These are phyloP conservation scores for Ptycholaimellus sp. DNA, from an alignment of 2,888 invertebrate species.

Conservation along the genomic window DNA sequence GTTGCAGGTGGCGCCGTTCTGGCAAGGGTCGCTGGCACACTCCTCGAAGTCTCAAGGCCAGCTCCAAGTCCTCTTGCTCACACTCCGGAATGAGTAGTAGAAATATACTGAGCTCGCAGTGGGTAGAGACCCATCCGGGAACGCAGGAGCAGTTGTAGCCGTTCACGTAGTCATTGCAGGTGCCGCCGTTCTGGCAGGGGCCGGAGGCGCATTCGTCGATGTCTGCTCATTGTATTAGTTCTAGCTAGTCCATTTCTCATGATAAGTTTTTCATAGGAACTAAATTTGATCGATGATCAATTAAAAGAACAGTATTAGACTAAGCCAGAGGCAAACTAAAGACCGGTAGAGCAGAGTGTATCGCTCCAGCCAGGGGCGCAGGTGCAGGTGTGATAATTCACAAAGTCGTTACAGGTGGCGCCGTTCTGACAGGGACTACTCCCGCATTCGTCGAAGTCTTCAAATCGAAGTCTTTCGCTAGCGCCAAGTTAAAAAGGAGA, in stretches of 20 bases:
- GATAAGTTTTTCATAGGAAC: too few species aligned
- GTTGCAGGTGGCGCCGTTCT: conserved; percentile 3
- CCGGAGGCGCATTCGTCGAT: too few species aligned
- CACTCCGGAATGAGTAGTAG: too few species aligned
- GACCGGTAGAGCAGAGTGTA: not conserved
- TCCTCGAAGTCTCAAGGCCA: conserved; percentile 2
- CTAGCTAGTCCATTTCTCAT: too few species aligned
- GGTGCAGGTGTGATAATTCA: not conserved
- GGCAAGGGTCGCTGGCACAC: conserved; percentile 1
- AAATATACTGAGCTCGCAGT: too few species aligned
- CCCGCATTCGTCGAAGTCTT: not conserved
- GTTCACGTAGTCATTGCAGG: not conserved
- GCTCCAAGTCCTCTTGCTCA: not conserved
- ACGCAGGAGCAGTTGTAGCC: not conserved
- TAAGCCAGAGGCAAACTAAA: too few species aligned
- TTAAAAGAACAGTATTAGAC: too few species aligned
- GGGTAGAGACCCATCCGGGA: too few species aligned
- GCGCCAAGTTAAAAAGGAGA: too few species aligned
- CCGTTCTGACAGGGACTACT: not conserved
- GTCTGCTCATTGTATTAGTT: too few species aligned
- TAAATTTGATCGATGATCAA: too few species aligned
- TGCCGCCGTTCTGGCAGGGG: too few species aligned
- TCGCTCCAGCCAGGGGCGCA: not conserved
- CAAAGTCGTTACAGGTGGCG: not conserved
- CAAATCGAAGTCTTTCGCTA: not conserved